A percentile compares a stretch with the other conserved stretches of the same genome.
phyloP scores from a whole-genome alignment of 2,797 vertebrate species.

The Manis javanica region DNA sequence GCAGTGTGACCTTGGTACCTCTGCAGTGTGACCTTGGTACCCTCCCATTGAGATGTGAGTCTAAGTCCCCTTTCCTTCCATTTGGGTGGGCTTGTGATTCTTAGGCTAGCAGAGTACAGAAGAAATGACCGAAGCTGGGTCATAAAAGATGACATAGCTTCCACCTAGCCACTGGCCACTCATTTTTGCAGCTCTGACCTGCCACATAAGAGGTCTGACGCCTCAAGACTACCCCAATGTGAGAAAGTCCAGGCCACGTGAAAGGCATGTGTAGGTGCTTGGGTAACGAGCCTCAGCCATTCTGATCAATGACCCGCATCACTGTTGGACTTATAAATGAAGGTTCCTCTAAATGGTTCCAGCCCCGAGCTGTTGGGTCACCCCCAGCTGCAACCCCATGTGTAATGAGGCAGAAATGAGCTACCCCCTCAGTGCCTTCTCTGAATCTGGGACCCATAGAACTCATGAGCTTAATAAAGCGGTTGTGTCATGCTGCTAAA shows the following conservation, averaged over 20 bases:
- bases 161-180: background rate
- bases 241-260: background rate
- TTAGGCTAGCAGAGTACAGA: background rate
- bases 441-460: background rate
- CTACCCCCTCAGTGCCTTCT: background rate
- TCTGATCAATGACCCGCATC: background rate
- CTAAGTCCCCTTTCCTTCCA: background rate
- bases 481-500: background rate
- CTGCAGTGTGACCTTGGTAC: background rate
- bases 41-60: background rate
- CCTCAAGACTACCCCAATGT: background rate
- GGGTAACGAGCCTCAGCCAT: background rate
- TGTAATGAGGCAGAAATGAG: background rate
- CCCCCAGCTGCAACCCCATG: background rate
- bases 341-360: background rate
- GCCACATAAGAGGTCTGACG: background rate
- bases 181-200: background rate
- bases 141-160: background rate
- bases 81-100: background rate
- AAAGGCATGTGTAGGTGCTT: background rate
- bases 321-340: background rate
- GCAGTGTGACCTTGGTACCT: background rate
- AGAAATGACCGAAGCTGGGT: background rate
- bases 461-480: background rate
- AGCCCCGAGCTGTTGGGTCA: background rate